Conservation (phyloP, 2,888 invertebrate genomes). For the Pheosia tremula region DNA sequence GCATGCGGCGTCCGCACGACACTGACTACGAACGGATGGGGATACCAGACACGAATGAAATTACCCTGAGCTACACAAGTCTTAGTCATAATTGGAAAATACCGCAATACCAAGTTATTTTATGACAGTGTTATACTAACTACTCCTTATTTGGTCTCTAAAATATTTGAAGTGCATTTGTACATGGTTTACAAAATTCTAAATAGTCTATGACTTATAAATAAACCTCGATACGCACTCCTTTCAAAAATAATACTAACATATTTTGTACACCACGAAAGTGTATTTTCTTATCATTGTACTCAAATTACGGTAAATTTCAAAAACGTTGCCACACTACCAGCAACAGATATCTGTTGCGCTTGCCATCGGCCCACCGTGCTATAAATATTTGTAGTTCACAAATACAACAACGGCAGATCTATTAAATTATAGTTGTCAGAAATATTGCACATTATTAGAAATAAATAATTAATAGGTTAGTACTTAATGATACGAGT, state of each 20-base stretch:
- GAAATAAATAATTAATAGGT: neutral
- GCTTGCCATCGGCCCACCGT: conserved; percentile 39
- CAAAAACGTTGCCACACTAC: conserved; percentile 22
- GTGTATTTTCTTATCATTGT: neutral
- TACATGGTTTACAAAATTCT: no score
- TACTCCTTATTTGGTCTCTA: no score
- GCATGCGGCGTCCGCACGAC: conserved; percentile 42
- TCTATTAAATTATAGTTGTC: conserved; percentile 25
- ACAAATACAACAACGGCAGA: conserved; percentile 19
- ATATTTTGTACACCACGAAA: neutral
- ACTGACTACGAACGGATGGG: conserved; percentile 52
- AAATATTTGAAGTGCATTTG: no score
- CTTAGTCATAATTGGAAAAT: neutral
- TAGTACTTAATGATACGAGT: no score
- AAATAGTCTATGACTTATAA: no score
- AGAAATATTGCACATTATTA: conserved; percentile 2
- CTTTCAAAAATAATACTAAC: neutral
- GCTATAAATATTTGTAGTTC: conserved; percentile 32
- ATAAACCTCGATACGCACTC: no score
- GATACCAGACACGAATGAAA: conserved; percentile 58
- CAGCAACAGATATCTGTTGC: conserved; percentile 79
- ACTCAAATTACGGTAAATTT: conserved; percentile 18
- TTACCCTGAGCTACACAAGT: conserved; percentile 38
- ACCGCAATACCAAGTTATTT: no score
- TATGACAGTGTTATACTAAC: no score